Conservation (phyloP, 2,113 vertebrate genomes). For the Aldabrachelys gigantea region DNA sequence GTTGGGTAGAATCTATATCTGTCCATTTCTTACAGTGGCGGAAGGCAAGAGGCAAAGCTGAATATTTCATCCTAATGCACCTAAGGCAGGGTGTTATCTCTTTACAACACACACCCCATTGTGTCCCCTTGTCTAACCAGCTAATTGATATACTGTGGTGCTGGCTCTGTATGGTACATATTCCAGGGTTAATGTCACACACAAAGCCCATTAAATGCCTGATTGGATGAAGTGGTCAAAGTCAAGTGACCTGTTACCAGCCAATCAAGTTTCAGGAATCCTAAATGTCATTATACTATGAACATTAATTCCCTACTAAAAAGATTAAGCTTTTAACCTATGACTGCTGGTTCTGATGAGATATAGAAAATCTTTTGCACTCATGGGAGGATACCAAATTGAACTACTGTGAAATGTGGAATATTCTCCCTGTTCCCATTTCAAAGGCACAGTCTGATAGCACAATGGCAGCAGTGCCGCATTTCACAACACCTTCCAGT, state of each 20-base stretch:
- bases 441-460: not conserved
- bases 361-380: not conserved
- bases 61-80: not conserved
- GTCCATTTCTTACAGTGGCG: not conserved
- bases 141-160: not conserved
- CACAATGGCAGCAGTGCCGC: rapidly evolving
- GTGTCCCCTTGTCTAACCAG: not conserved
- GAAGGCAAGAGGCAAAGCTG: not conserved
- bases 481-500: not conserved
- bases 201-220: constrained; percentile 63
- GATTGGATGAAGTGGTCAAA: constrained; percentile 42
- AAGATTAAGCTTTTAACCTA: constrained; percentile 40
- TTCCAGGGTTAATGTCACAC: not conserved
- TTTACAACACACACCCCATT: rapidly evolving
- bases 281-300: not conserved
- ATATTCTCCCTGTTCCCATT: not conserved
- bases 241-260: not conserved
- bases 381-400: not conserved
- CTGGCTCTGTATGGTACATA: rapidly evolving
- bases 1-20: not conserved
- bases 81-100: not conserved
- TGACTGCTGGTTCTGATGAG: constrained; percentile 8
- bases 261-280: constrained; percentile 21
- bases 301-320: constrained; percentile 40
- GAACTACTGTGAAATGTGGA: not conserved